phyloP scores from a whole-genome alignment of 1,140 invertebrate genomes.

The Neotoxoptera formosana region DNA sequence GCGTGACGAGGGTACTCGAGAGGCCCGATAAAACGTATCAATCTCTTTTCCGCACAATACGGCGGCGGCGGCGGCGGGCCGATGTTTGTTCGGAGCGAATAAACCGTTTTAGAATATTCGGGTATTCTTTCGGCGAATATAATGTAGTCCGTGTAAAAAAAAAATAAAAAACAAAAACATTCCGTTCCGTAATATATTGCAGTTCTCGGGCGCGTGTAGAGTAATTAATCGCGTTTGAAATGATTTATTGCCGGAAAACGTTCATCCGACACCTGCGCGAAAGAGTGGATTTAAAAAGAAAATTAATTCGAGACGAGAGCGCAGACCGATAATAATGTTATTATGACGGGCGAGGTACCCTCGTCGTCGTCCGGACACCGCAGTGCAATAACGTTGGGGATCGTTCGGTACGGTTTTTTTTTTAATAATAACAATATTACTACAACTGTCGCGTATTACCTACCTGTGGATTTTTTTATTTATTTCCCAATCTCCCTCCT shows the following conservation, averaged over 20 bases:
- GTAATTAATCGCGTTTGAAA: conserved; percentile 4
- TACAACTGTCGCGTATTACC: too few relatives aligned
- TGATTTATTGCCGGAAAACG: conserved; percentile 11
- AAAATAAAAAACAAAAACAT: neutral
- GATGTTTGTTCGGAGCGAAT: neutral
- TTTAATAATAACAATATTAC: neutral
- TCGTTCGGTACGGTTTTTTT: neutral
- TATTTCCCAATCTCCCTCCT: neutral
- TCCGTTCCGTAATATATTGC: neutral
- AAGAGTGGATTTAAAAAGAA: neutral
- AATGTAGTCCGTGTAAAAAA: neutral
- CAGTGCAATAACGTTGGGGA: neutral
- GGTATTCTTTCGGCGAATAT: neutral
- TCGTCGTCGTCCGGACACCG: neutral
- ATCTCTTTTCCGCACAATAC: conserved; percentile 30
- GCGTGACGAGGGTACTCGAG: neutral
- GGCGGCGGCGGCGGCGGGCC: neutral
- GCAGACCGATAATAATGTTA: neutral
- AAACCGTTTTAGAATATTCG: conserved; percentile 28
- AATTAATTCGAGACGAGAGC: neutral
- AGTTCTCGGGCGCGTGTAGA: neutral
- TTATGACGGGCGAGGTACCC: neutral
- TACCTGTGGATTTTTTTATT: conserved; percentile 12
- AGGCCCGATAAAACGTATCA: neutral
- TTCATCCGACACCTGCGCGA: neutral